phyloP scores from a whole-genome alignment of 2,888 invertebrate species.

The Andricus quercusramuli region DNA sequence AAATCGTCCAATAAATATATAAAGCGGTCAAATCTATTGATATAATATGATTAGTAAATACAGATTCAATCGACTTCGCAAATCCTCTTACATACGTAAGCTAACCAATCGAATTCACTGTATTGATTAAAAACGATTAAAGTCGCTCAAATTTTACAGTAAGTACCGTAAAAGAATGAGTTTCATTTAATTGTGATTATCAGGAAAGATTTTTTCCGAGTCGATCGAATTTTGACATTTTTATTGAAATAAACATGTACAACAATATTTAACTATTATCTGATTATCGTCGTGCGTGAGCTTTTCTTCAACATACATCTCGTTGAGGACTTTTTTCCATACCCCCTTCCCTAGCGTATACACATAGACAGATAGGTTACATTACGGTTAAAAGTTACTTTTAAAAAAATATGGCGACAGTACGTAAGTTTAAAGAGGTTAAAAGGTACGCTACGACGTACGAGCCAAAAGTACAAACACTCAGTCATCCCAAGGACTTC shows the following conservation, averaged over 20 bases:
- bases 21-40: conserved; percentile 55
- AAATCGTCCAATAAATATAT: conserved; percentile 58
- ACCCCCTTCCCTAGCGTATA: conserved; percentile 43
- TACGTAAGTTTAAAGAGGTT: conserved; percentile 50
- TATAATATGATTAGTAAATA: conserved; percentile 50
- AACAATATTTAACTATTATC: conserved; percentile 1
- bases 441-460: conserved; percentile 17
- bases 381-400: conserved; percentile 50
- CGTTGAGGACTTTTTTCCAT: neutral
- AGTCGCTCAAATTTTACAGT: neutral
- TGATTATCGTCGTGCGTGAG: neutral
- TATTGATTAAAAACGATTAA: neutral
- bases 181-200: neutral
- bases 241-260: conserved; percentile 7
- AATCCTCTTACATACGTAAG: neutral
- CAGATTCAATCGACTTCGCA: neutral
- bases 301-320: neutral
- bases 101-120: neutral
- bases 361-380: conserved; percentile 51
- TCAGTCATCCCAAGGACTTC: conserved; percentile 32
- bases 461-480: conserved; percentile 32
- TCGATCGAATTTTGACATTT: neutral
- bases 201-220: too few species aligned
- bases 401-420: conserved; percentile 57
- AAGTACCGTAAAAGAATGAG: neutral